Evolutionary conservation across 2,888 invertebrate genomes (phyloP).

Genomic region (Diaperis boleti): DNA sequence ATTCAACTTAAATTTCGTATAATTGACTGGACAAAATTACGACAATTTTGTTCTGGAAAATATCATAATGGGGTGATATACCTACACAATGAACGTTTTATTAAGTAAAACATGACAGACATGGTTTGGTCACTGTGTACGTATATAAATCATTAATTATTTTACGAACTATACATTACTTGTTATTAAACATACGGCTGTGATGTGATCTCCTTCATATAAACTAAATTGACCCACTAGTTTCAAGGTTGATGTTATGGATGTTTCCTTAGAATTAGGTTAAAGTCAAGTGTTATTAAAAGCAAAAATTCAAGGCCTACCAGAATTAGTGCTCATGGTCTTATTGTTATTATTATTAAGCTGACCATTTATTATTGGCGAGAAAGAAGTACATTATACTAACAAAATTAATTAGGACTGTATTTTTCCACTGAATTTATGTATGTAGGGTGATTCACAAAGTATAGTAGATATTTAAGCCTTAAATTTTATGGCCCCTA

Average conservation of each 20-base stretch:
- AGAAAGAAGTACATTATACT: too few species aligned
- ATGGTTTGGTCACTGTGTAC: not conserved
- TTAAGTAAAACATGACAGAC: too few species aligned
- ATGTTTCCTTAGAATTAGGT: slow-evolving; percentile 28
- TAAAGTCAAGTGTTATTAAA: slow-evolving; percentile 22
- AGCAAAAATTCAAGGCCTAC: slow-evolving; percentile 22
- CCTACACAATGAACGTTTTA: too few species aligned
- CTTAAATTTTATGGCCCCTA: too few species aligned
- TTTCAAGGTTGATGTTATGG: slow-evolving; percentile 30
- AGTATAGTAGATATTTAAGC: too few species aligned
- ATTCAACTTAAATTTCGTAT: slow-evolving; percentile 18
- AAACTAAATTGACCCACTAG: slow-evolving; percentile 22
- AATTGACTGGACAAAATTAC: not conserved
- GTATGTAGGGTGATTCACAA: too few species aligned
- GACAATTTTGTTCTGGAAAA: too few species aligned
- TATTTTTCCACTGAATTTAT: too few species aligned
- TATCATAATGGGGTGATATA: too few species aligned
- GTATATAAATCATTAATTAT: not conserved
- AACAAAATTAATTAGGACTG: too few species aligned
- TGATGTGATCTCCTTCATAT: slow-evolving; percentile 15
- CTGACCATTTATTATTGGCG: not conserved
- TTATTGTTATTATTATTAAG: not conserved
- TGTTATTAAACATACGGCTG: not conserved
- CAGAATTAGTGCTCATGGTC: slow-evolving; percentile 26
- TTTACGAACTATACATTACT: too few species aligned